Evolutionary conservation across 2,797 vertebrate genomes (phyloP).

Genomic region (Chaetodon trifasciatus): DNA sequence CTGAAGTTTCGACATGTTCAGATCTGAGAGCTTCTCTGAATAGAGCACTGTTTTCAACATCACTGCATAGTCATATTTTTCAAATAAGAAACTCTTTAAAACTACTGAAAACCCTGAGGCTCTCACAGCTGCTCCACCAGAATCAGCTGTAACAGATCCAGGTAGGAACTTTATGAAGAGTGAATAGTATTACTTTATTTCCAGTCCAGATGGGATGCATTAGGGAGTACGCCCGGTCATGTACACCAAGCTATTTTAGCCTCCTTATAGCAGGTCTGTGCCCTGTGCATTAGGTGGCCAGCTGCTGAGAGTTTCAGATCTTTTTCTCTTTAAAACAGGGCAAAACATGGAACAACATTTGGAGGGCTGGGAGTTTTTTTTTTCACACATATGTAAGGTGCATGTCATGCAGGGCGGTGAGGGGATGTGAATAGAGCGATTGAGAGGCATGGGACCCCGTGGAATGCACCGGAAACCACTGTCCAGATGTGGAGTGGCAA

Average conservation of each 20-base stretch:
- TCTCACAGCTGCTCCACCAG: constrained; percentile 60
- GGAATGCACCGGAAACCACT: constrained; percentile 76
- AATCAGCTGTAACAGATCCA: constrained; percentile 65
- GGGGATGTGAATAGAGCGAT: constrained; percentile 73
- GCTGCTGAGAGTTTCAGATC: constrained; percentile 63
- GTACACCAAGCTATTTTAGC: constrained; percentile 30
- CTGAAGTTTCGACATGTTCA: constrained; percentile 46
- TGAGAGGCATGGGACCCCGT: constrained; percentile 56
- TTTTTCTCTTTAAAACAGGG: constrained; percentile 49
- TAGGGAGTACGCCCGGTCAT: constrained; percentile 51
- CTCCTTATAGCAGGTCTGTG: constrained; percentile 41
- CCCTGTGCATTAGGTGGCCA: constrained; percentile 50
- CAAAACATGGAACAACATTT: constrained; percentile 64
- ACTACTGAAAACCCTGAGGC: constrained; percentile 44
- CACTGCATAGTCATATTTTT: constrained; percentile 51
- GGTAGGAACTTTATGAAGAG: constrained; percentile 57
- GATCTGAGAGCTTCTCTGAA: constrained; percentile 46
- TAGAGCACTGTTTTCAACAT: constrained; percentile 42
- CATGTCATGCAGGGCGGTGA: constrained; percentile 50
- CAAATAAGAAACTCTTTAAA: constrained; percentile 44
- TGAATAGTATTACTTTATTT: constrained; percentile 67
- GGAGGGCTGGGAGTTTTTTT: constrained; percentile 50
- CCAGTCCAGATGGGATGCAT: constrained; percentile 75
- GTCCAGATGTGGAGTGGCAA: constrained; percentile 82
- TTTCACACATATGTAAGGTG: constrained; percentile 77